phyloP scores from a whole-genome alignment of 2,888 invertebrate genomes.

The Trissolcus japonicus region DNA sequence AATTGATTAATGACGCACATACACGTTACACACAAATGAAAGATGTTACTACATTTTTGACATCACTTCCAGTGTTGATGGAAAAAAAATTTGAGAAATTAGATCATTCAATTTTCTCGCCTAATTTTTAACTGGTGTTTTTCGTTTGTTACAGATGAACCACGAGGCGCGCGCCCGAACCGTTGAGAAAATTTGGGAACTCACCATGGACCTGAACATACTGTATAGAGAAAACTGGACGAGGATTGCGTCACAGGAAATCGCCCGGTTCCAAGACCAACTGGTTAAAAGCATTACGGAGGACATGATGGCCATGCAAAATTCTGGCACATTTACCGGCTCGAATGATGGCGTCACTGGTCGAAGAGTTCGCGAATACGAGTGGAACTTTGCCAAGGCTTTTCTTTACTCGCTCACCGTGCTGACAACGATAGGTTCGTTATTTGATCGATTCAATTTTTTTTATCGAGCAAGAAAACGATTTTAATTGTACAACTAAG shows the following conservation, averaged over 20 bases:
- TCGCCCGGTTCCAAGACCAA: conserved; percentile 89
- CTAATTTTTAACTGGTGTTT: too few relatives aligned
- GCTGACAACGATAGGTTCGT: conserved; percentile 92
- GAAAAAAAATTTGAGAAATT: too few relatives aligned
- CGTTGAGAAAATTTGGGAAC: conserved; percentile 94
- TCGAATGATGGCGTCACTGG: conserved; percentile 67
- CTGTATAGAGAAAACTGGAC: conserved; percentile 95
- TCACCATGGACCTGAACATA: conserved; percentile 91
- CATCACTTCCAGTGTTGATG: too few relatives aligned
- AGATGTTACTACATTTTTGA: too few relatives aligned
- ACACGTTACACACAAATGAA: too few relatives aligned
- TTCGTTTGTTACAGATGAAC: conserved; percentile 69
- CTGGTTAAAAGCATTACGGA: conserved; percentile 87
- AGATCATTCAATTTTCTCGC: too few relatives aligned
- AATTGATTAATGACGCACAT: neutral
- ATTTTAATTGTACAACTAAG: neutral
- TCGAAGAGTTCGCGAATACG: conserved; percentile 78
- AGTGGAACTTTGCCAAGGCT: conserved; percentile 93
- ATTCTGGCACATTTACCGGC: conserved; percentile 76
- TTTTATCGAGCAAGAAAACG: neutral
- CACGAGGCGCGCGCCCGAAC: conserved; percentile 82
- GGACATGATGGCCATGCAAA: conserved; percentile 80
- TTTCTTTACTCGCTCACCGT: conserved; percentile 97
- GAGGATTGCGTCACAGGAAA: conserved; percentile 85
- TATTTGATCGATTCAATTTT: conserved; percentile 1